Percentiles rank a stretch among this genome's conserved stretches.
These are phyloP conservation scores for Drosophila varians DNA, from an alignment of 1,140 invertebrate genomes.

Conservation along the genomic window DNA sequence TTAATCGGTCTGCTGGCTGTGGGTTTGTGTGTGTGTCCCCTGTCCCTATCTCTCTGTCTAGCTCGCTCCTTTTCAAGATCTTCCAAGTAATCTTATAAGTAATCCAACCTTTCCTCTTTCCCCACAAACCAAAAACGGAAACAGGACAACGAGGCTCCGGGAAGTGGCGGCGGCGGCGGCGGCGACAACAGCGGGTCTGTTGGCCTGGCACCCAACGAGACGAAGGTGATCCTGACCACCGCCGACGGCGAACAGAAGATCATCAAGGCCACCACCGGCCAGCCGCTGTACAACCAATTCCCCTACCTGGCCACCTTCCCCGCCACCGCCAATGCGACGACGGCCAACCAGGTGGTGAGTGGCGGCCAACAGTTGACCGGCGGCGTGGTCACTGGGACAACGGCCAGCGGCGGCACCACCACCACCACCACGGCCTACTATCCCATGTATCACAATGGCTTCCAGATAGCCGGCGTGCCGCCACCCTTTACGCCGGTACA, in stretches of 20 bases:
- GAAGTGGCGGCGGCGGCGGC: slow-evolving; percentile 67
- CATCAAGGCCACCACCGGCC: slow-evolving; percentile 54
- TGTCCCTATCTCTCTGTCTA: slow-evolving; percentile 12
- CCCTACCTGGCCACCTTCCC: slow-evolving; percentile 80
- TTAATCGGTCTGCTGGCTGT: not conserved
- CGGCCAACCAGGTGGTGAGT: slow-evolving; percentile 33
- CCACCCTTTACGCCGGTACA: slow-evolving; percentile 81
- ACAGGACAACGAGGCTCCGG: slow-evolving; percentile 48
- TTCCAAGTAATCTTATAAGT: too few relatives aligned
- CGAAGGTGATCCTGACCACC: slow-evolving; percentile 74
- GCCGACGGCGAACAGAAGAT: slow-evolving; percentile 61
- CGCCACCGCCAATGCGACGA: slow-evolving; percentile 44
- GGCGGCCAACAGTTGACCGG: slow-evolving; percentile 17
- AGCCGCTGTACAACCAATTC: slow-evolving; percentile 78
- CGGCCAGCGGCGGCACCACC: slow-evolving; percentile 34
- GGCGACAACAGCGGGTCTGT: slow-evolving; percentile 80
- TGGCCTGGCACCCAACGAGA: slow-evolving; percentile 70
- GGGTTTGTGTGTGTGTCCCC: slow-evolving; percentile 5
- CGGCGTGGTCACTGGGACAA: not conserved
- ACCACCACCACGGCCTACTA: slow-evolving; percentile 69
- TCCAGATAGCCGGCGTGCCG: slow-evolving; percentile 74
- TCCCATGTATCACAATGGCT: slow-evolving; percentile 83
- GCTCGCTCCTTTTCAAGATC: not conserved
- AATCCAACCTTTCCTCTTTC: slow-evolving; percentile 4
- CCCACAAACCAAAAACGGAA: slow-evolving; percentile 11